phyloP scores from a whole-genome alignment of 2,888 invertebrate genomes.

The Platycheirus albimanus region DNA sequence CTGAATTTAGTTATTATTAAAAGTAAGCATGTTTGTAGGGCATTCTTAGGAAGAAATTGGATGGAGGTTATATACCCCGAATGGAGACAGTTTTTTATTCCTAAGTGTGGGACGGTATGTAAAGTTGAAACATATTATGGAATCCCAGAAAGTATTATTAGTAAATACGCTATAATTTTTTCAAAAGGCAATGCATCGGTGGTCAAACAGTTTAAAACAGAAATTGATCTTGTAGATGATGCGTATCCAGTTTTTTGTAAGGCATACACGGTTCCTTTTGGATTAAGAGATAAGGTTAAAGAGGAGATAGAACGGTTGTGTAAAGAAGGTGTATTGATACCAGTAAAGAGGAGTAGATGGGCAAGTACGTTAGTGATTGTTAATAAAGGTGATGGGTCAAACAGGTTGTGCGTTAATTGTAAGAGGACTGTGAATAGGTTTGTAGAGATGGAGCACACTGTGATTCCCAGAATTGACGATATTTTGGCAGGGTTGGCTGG shows the following conservation, averaged over 20 bases:
- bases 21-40: constrained; percentile 1
- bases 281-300: no score
- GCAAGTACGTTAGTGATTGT: no score
- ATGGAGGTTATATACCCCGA: no score
- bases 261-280: constrained; percentile 19
- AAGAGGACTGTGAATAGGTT: constrained; percentile 75
- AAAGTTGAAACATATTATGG: no score
- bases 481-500: constrained; percentile 60
- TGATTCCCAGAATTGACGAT: no score
- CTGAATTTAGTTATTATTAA: constrained; percentile 15
- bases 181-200: constrained; percentile 26
- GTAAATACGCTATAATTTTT: no score
- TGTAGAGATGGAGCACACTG: no score
- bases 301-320: constrained; percentile 29
- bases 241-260: constrained; percentile 37
- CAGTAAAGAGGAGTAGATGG: constrained; percentile 67
- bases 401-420: constrained; percentile 77
- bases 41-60: no score
- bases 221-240: constrained; percentile 28
- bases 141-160: no score
- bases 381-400: constrained; percentile 27
- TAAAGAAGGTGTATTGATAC: no score
- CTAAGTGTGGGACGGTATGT: no score
- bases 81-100: no score
- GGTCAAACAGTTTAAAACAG: constrained; percentile 42